Conservation (phyloP, 1,140 invertebrate genomes). For the Heliconius congener region DNA sequence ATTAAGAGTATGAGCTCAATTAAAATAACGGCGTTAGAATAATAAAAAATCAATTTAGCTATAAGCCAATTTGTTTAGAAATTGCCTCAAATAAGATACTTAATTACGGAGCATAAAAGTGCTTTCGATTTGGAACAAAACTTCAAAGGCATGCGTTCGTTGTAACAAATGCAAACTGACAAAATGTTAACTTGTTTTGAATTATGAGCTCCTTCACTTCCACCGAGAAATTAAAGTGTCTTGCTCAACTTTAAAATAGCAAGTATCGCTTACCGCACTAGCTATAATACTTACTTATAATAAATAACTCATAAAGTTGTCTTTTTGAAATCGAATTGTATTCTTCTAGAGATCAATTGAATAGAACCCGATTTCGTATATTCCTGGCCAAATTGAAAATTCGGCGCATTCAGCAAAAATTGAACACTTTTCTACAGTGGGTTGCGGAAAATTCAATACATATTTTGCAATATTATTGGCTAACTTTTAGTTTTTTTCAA, state of each 20-base stretch:
- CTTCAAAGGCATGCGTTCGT: conserved; percentile 30
- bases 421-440: conserved; percentile 4
- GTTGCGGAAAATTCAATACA: conserved; percentile 27
- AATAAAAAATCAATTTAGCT: conserved; percentile 37
- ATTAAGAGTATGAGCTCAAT: conserved; percentile 29
- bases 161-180: conserved; percentile 73
- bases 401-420: conserved; percentile 19
- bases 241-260: conserved; percentile 75
- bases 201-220: conserved; percentile 71
- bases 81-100: conserved; percentile 31
- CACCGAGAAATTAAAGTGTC: conserved; percentile 78
- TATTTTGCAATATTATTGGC: neutral
- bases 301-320: conserved; percentile 63
- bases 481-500: neutral
- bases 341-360: conserved; percentile 48
- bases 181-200: conserved; percentile 78
- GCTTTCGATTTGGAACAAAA: conserved; percentile 24
- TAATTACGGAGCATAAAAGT: conserved; percentile 31
- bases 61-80: conserved; percentile 33
- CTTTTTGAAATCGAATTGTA: conserved; percentile 55
- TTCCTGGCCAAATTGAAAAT: conserved; percentile 26
- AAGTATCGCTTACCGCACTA: conserved; percentile 61
- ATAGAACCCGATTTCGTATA: conserved; percentile 33
- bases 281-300: conserved; percentile 33
- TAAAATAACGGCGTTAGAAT: conserved; percentile 25